A percentile compares a stretch with the other conserved stretches of the same genome.
Conservation (phyloP, 2,888 invertebrate species). For the Lasioglossum figueresi region DNA sequence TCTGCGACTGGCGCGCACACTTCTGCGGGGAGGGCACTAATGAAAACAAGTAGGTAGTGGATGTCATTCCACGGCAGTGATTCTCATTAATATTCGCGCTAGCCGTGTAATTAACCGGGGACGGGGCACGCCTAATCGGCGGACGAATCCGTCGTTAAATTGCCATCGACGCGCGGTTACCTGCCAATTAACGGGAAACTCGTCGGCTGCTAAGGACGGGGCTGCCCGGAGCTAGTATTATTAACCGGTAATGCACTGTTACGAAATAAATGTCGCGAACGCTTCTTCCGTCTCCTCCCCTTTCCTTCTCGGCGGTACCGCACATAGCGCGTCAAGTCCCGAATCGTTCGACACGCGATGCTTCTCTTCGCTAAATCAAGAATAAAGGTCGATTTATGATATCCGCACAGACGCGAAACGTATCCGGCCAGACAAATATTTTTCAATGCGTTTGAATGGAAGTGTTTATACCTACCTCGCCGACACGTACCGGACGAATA, state of each 20-base stretch:
- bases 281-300: neutral
- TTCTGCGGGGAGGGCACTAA: slow-evolving; percentile 51
- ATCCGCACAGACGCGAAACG: too few species aligned
- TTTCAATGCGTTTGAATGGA: too few species aligned
- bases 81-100: slow-evolving; percentile 61
- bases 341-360: too few species aligned
- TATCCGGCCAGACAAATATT: too few species aligned
- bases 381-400: too few species aligned
- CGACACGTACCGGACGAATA: too few species aligned
- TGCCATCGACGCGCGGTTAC: slow-evolving; percentile 24
- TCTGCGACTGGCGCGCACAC: slow-evolving; percentile 16
- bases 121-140: slow-evolving; percentile 25
- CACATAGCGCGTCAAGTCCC: neutral
- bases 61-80: slow-evolving; percentile 64
- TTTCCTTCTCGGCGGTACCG: neutral
- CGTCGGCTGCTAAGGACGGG: slow-evolving; percentile 10
- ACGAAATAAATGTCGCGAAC: slow-evolving; percentile 28
- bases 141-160: slow-evolving; percentile 36
- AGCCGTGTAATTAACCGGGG: slow-evolving; percentile 35
- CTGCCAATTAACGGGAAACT: slow-evolving; percentile 27
- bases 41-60: slow-evolving; percentile 64
- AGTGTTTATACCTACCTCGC: too few species aligned
- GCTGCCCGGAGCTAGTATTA: neutral
- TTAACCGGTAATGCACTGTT: slow-evolving; percentile 6
- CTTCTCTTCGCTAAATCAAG: too few species aligned